phyloP scores from a whole-genome alignment of 2,797 vertebrate species.

The Gymnocypris eckloni region DNA sequence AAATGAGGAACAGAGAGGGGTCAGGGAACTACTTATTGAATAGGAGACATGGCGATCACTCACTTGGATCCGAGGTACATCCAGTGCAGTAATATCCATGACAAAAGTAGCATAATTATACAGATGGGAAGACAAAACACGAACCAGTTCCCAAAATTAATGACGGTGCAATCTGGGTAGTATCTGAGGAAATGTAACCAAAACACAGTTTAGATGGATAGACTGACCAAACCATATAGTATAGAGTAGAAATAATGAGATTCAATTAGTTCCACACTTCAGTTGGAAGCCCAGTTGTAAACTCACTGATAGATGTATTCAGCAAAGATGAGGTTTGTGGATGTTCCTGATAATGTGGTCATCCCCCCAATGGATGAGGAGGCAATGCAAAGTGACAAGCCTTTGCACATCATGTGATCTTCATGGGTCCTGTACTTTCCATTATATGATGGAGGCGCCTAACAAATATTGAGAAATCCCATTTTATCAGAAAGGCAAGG shows the following conservation, averaged over 20 bases:
- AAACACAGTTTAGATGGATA: not conserved
- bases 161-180: conserved; percentile 82
- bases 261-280: not conserved
- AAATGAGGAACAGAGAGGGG: conserved; percentile 40
- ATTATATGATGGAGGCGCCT: conserved; percentile 59
- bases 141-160: conserved; percentile 94
- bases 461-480: not conserved
- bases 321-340: conserved; percentile 91
- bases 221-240: not conserved
- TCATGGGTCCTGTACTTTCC: conserved; percentile 72
- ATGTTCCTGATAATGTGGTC: conserved; percentile 90
- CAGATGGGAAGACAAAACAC: conserved; percentile 85
- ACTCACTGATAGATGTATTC: conserved; percentile 90
- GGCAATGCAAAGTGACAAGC: conserved; percentile 87
- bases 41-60: conserved; percentile 72
- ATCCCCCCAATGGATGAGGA: conserved; percentile 90
- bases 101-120: conserved; percentile 82
- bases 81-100: conserved; percentile 92
- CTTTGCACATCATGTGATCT: conserved; percentile 86
- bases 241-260: not conserved
- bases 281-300: not conserved
- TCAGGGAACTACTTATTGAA: conserved; percentile 14
- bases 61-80: conserved; percentile 90
- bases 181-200: conserved; percentile 70
- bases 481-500: not conserved